phyloP scores from a whole-genome alignment of 2,888 invertebrate species.

The Lasioglossum oenotherae region DNA sequence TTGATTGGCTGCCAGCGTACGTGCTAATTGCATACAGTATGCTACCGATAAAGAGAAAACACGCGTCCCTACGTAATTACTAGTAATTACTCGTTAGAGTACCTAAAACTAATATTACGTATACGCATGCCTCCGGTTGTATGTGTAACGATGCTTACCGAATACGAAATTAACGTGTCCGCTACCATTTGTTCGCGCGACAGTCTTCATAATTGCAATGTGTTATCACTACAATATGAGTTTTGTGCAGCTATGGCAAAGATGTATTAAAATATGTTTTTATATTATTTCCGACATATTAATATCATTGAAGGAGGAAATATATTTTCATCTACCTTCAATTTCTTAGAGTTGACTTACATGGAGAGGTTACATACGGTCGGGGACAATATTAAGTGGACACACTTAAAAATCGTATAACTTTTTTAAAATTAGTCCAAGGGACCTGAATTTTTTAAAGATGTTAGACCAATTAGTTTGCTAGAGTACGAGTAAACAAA shows the following conservation, averaged over 20 bases:
- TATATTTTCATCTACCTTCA: too few relatives aligned
- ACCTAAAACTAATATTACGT: background rate
- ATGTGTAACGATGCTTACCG: background rate
- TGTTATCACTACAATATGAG: background rate
- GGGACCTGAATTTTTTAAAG: too few relatives aligned
- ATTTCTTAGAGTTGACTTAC: too few relatives aligned
- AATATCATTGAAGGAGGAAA: background rate
- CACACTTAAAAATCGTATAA: too few relatives aligned
- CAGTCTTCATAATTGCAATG: background rate
- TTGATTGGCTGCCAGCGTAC: background rate
- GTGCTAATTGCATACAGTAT: background rate
- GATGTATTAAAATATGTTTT: background rate
- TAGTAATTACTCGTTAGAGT: background rate
- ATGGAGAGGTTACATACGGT: too few relatives aligned
- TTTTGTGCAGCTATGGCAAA: background rate
- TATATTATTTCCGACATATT: background rate
- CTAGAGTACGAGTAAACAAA: too few relatives aligned
- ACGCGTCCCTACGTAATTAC: background rate
- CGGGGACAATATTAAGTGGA: too few relatives aligned
- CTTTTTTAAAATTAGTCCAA: too few relatives aligned
- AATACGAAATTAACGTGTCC: background rate
- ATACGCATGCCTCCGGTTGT: background rate
- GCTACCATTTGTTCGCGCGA: background rate
- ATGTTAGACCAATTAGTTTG: too few relatives aligned
- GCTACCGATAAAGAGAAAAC: background rate